These are phyloP conservation scores for Corythaixoides concolor DNA, from an alignment of 2,113 vertebrate species.

Conservation along the genomic window DNA sequence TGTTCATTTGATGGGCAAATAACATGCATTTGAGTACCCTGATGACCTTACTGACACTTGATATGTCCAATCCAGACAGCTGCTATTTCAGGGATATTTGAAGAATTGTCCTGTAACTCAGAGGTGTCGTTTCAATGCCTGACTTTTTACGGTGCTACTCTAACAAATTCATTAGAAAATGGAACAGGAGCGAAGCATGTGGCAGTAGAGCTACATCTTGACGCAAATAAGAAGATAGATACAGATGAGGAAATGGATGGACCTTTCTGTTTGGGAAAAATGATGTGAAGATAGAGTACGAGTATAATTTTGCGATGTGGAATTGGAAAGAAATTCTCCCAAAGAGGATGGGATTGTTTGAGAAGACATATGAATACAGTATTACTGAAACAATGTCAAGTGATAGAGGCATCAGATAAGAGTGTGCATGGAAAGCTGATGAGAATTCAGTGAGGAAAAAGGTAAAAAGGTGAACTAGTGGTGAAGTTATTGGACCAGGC, in stretches of 20 bases:
- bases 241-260: neutral
- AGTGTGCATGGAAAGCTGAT: neutral
- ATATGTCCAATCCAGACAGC: neutral
- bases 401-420: neutral
- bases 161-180: neutral
- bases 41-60: neutral
- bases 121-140: neutral
- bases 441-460: neutral
- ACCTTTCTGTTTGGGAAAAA: neutral
- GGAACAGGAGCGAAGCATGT: neutral
- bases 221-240: neutral
- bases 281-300: neutral
- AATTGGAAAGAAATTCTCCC: neutral
- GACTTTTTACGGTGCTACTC: neutral
- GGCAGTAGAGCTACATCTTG: neutral
- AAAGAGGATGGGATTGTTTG: neutral
- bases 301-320: neutral
- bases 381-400: neutral
- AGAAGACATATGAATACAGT: neutral
- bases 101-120: neutral
- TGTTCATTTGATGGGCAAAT: neutral
- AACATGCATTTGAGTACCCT: neutral
- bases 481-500: neutral
- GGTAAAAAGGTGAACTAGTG: neutral
- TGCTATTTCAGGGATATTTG: neutral